Evolutionary conservation across 2,797 vertebrate genomes (phyloP), one percentile per base, ranked within the genome.

Genomic region (Microctenopoma stevenorrisi): DNA sequence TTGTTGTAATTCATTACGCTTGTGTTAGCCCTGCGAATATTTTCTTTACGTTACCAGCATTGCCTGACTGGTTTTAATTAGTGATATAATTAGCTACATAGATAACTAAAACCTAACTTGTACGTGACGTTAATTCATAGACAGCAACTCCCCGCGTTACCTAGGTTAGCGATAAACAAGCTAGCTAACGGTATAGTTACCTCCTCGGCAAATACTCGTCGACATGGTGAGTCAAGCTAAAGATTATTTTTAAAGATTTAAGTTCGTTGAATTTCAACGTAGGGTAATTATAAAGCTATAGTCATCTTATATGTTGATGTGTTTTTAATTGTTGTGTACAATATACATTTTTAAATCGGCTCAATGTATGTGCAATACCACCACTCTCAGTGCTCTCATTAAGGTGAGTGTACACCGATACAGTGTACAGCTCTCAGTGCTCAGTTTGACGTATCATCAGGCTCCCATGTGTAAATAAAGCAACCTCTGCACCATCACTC

Each of bases 171-270:
- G 52, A 58, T 67, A 81, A 83, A 76, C 81, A 74, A 59, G 44
- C n/a, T 15, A 4, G 16, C 46, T 46, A 43, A 15, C 14, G 42
- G 14, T 43, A 33, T 9, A 50, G 11, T 30, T 15, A 9, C 12
- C 10, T 59, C n/a, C 16, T 50, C 42, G 12, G 5, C 12, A 42
- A 46, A 58, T 1, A 64, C 5, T 35, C 25, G 22, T 64, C 58
- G 28, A 67, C 48, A 91, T 91, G 89, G 89, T 90, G 50, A 87
- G 87, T 55, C 53, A 3, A 40, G 1, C 51, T 49, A 4, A 37
- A 1, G 4, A 30, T 30, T 30, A 3, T 58, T 26, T 75, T 18
- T 62, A 1, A 5, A 37, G 28, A 47, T 2, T 13, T 48, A 3
- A 30, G 10, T 33, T 43, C 22, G 4, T 13, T 14, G 33, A 35